These are phyloP conservation scores for Anoplopoma fimbria DNA, from an alignment of 2,113 vertebrate genomes.

Conservation along the genomic window DNA sequence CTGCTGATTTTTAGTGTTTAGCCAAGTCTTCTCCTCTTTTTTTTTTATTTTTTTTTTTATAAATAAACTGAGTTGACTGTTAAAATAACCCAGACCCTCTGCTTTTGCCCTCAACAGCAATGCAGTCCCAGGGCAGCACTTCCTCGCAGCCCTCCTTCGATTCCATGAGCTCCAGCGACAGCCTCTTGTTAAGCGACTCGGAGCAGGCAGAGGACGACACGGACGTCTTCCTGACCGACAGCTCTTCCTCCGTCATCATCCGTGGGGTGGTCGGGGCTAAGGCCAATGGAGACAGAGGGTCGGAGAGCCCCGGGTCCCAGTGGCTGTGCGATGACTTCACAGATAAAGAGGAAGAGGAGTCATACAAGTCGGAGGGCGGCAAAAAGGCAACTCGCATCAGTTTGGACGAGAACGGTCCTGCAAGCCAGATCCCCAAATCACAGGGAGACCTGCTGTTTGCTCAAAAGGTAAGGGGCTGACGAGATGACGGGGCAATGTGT, in stretches of 20 bases:
- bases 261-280: background rate
- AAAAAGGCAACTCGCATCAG: constrained; percentile 20
- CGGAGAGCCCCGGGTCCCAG: constrained; percentile 73
- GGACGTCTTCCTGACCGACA: constrained; percentile 83
- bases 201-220: constrained; percentile 82
- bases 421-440: constrained; percentile 53
- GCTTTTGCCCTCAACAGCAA: constrained; percentile 63
- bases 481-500: constrained; percentile 27
- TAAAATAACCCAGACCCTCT: constrained; percentile 14
- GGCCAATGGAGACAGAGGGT: constrained; percentile 4
- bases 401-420: background rate
- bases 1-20: constrained; percentile 21
- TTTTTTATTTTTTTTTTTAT: constrained; percentile 11
- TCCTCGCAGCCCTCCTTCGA: constrained; percentile 84
- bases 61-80: background rate
- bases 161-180: constrained; percentile 81
- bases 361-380: constrained; percentile 28
- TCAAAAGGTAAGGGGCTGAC: constrained; percentile 86
- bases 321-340: constrained; percentile 72
- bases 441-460: constrained; percentile 90
- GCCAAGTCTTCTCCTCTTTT: too few relatives aligned
- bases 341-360: constrained; percentile 68
- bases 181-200: constrained; percentile 80
- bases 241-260: constrained; percentile 64
- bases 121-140: constrained; percentile 83